Evolutionary conservation across 2,797 vertebrate genomes (phyloP).

Genomic region (Enteromius fasciolatus): DNA sequence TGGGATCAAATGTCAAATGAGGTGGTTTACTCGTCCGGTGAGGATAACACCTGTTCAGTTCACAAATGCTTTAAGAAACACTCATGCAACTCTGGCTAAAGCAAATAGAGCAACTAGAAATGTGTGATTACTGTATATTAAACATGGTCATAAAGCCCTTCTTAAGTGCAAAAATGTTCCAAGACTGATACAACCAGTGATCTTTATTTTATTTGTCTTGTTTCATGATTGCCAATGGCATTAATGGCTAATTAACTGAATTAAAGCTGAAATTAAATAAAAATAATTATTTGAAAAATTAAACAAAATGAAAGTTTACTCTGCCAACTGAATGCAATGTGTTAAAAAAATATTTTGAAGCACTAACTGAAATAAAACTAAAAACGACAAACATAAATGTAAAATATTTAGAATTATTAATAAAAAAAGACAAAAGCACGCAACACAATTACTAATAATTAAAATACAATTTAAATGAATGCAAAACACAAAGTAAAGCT

Average conservation of each 20-base stretch:
- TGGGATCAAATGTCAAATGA: background rate
- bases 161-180: background rate
- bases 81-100: background rate
- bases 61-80: background rate
- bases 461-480: background rate
- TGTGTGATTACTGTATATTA: background rate
- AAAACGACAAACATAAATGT: background rate
- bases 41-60: slow-evolving; percentile 22
- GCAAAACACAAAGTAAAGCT: background rate
- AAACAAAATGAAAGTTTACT: background rate
- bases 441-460: background rate
- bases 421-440: background rate
- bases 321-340: background rate
- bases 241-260: background rate
- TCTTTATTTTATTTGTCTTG: background rate
- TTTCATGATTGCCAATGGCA: background rate
- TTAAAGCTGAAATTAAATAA: background rate
- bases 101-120: background rate
- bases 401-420: background rate
- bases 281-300: background rate
- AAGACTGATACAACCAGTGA: background rate
- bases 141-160: background rate
- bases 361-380: background rate
- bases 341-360: background rate
- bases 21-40: background rate